Evolutionary conservation across 2,113 vertebrate genomes (phyloP).

Genomic region (Rhadina sibilatrix): DNA sequence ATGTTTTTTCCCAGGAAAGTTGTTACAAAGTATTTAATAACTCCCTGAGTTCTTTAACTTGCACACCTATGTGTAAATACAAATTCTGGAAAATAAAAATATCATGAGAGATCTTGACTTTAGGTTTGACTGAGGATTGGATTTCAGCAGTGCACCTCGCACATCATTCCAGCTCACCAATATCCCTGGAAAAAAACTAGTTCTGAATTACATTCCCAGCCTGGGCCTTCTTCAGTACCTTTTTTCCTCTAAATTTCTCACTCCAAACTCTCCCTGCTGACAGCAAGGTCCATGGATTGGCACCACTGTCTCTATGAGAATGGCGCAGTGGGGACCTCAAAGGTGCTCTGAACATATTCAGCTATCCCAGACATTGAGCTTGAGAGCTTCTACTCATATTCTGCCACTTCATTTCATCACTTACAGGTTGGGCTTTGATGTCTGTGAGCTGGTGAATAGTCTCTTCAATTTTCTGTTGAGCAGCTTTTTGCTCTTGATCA

Average conservation of each 20-base stretch:
- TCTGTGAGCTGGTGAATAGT: neutral
- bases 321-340: neutral
- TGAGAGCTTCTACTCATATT: neutral
- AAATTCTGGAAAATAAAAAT: neutral
- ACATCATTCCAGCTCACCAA: neutral
- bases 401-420: neutral
- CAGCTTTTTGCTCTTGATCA: slow-evolving; percentile 16
- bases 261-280: neutral
- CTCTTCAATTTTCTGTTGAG: slow-evolving; percentile 3
- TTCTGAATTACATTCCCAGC: neutral
- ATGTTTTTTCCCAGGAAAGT: neutral
- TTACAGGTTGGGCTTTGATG: neutral
- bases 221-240: neutral
- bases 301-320: neutral
- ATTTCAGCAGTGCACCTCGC: neutral
- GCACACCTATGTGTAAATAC: neutral
- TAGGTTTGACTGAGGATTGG: neutral
- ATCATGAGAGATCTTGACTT: neutral
- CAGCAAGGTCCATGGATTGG: neutral
- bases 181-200: neutral
- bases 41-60: neutral
- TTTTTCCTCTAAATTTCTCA: neutral
- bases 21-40: neutral
- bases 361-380: neutral
- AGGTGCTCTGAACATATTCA: neutral